Base-by-base conservation (phyloP, 2,113 vertebrate genomes). In the Aphelocoma coerulescens region DNA sequence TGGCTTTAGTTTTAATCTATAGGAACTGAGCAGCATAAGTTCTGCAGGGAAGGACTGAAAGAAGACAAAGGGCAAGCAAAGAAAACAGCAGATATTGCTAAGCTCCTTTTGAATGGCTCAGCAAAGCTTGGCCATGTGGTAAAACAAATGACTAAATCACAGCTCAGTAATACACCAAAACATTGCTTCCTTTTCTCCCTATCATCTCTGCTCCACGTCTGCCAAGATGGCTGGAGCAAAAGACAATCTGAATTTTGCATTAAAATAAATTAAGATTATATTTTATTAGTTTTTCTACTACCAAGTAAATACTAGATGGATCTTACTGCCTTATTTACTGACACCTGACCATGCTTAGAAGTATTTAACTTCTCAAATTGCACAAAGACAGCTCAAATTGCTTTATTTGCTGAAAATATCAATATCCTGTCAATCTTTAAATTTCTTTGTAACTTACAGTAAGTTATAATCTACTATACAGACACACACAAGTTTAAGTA, bases 11-110 rank as follows among this genome's bases (percentile, higher is more conserved):
- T 86, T 68, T 82, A 67, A 79, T 17, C 48, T 58, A 23, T 7
- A n/a, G 39, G 44, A 61, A 74, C 2, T 16, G 12, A 54, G 63
- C 20, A 77, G 57, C 1, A 0, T 16, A 55, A 43, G 2, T 68
- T 75, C 54, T 55, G 33, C 0, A 0, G 16, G 30, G 16, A 51
- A 84, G 72, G 67, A 58, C 43, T 84, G 55, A 74, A 73, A 65
- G 37, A 62, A 57, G 48, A 69, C 75, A 91, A 83, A 88, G 37
- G 48, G 26, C 41, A 88, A 61, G 67, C 28, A 79, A 85, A 69
- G 41, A 73, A 69, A 89, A 62, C 26, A 87, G 81, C 57, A 86
- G 72, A 63, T 59, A 84, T 2, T 14, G 27, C 81, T 82, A 63
- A 89, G 66, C 48, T 55, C 16, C 52, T 74, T 69, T 16, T 51